Evolutionary conservation across 2,797 vertebrate genomes (phyloP).

Genomic region (Staurois parvus): DNA sequence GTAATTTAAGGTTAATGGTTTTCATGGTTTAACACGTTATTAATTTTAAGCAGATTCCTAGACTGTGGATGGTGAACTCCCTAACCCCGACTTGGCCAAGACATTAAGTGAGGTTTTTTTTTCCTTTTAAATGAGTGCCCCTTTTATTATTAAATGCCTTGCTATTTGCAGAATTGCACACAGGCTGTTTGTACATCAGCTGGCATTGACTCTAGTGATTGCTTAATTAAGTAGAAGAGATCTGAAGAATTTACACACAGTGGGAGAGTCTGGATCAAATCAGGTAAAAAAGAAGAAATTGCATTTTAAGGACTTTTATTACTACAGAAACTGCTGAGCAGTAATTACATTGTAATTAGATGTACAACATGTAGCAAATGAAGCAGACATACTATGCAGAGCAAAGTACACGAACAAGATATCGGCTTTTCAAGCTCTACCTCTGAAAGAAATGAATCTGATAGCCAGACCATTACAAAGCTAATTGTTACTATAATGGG

Average conservation of each 20-base stretch:
- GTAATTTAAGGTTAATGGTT: neutral
- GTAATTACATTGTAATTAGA: conserved; percentile 60
- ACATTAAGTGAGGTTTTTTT: conserved; percentile 12
- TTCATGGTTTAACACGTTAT: neutral
- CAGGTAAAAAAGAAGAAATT: conserved; percentile 49
- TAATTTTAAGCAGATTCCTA: neutral
- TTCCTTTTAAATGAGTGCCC: conserved; percentile 6
- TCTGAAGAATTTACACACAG: conserved; percentile 29
- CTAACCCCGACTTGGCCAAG: neutral
- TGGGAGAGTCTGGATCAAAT: conserved; percentile 53
- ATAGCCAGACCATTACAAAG: neutral
- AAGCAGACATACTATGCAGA: conserved; percentile 28
- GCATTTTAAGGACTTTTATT: conserved; percentile 56
- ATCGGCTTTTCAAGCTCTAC: neutral
- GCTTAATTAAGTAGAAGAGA: conserved; percentile 53
- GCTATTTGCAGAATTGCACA: conserved; percentile 41
- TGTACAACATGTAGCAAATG: conserved; percentile 51
- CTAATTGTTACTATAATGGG: neutral
- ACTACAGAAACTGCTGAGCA: conserved; percentile 42
- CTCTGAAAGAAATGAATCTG: neutral
- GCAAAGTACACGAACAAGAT: neutral
- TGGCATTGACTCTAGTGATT: conserved; percentile 37
- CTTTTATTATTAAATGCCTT: conserved; percentile 28
- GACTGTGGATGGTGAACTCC: conserved; percentile 11
- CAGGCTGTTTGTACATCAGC: conserved; percentile 30